phyloP scores from a whole-genome alignment of 2,113 vertebrate species.

The Gnathonemus echidnorhynchus region DNA sequence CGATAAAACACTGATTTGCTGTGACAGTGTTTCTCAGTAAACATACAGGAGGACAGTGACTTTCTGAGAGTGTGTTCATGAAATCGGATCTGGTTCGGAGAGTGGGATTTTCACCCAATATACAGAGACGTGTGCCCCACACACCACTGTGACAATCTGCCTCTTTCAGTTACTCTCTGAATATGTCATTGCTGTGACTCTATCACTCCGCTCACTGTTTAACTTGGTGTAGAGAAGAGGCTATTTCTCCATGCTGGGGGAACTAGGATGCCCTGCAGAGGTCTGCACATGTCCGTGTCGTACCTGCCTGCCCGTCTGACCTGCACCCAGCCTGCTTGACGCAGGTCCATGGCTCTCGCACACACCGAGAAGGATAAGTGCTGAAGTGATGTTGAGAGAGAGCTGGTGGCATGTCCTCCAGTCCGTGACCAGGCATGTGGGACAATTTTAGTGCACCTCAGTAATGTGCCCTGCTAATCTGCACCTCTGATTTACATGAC shows the following conservation, averaged over 20 bases:
- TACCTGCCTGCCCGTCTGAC: neutral
- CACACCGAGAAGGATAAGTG: neutral
- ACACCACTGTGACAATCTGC: neutral
- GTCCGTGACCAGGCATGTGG: neutral
- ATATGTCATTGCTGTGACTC: neutral
- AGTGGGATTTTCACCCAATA: conserved; percentile 36
- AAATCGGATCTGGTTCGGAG: conserved; percentile 43
- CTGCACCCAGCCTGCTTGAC: neutral
- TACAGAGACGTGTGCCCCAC: conserved; percentile 1
- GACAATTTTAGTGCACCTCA: neutral
- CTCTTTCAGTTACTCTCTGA: neutral
- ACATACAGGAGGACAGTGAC: conserved; percentile 47
- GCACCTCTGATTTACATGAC: neutral
- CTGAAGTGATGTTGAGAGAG: neutral
- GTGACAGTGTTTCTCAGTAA: conserved; percentile 49
- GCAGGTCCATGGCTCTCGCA: neutral
- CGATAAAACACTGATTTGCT: conserved; percentile 56
- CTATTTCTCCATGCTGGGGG: neutral
- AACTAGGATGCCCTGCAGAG: neutral
- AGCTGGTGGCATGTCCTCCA: neutral
- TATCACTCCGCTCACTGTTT: neutral
- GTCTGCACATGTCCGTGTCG: neutral
- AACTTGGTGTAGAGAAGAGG: neutral
- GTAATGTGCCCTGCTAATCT: neutral
- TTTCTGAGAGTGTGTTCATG: conserved; percentile 27